Base-by-base conservation (phyloP, 1,140 invertebrate genomes). In the Parasteatoda tepidariorum region DNA sequence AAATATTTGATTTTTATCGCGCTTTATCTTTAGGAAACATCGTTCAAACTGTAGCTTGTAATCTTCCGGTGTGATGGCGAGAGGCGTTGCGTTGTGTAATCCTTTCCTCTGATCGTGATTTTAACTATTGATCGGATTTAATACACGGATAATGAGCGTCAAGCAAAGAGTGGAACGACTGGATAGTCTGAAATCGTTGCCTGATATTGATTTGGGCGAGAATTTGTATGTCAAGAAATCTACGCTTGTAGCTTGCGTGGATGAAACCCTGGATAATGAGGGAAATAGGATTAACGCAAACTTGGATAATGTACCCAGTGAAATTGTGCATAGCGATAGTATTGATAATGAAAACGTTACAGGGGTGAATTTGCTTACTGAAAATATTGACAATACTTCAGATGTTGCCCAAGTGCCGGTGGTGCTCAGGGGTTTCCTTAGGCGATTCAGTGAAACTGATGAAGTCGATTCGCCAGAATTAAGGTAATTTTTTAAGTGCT, bases 81-180 rank as follows among this genome's bases (percentile, higher is more conserved):
- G 9, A 48, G 38, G 38, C 9, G 18, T 48, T 13, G 9, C 9
- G 18, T 18, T 48, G 38, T 13, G 18, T 48, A 13, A 2, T 48
- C 1, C 38, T 2, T 2, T 48, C 9, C 4, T 9, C 4, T 48
- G 18, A 13, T 48, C 18, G 38, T 48, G 1, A 2, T n/a, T n/a
- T n/a, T n/a, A n/a, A n/a, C n/a, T n/a, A n/a, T n/a, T n/a, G n/a
- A n/a, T n/a, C n/a, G n/a, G n/a, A n/a, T n/a, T n/a, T n/a, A n/a
- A n/a, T n/a, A n/a, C n/a, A n/a, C n/a, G n/a, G n/a, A 48, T 13
- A 2, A 30, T 66, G 31, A 7, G 55, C 11, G 7, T 64, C 15
- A 82, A 82, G 13, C 59, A 82, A 31, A 26, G 54, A 33, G 78
- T 82, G 13, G 66, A 82, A n/a, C 34, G 78, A 11, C 68, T 82